Evolutionary conservation across 2,797 vertebrate genomes (phyloP).

Genomic region (Percopsis omiscomaycus): DNA sequence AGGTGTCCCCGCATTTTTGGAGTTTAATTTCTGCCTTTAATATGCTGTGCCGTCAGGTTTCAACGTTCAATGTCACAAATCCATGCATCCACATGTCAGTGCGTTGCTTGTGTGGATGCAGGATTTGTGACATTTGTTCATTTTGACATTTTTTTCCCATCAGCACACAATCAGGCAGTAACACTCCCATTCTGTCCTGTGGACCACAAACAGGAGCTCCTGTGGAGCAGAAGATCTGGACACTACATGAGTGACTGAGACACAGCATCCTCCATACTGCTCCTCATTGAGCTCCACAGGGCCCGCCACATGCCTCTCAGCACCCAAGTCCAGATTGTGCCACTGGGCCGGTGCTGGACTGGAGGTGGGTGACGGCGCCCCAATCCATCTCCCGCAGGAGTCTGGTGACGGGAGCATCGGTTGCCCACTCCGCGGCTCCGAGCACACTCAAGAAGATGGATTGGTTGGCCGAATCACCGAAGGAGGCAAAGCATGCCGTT

Average conservation of each 20-base stretch:
- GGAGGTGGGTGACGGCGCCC: slow-evolving; percentile 79
- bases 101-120: too few species aligned
- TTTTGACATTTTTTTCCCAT: too few species aligned
- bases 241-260: slow-evolving; percentile 75
- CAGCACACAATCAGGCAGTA: too few species aligned
- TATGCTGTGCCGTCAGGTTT: slow-evolving; percentile 34
- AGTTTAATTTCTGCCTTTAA: slow-evolving; percentile 56
- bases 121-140: slow-evolving; percentile 43
- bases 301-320: slow-evolving; percentile 69
- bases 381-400: slow-evolving; percentile 92
- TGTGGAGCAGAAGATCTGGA: slow-evolving; percentile 73
- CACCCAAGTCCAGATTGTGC: slow-evolving; percentile 79
- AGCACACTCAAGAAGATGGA: slow-evolving; percentile 86
- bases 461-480: slow-evolving; percentile 84
- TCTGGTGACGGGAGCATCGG: slow-evolving; percentile 84
- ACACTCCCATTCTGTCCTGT: slow-evolving; percentile 75
- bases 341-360: slow-evolving; percentile 80
- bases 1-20: slow-evolving; percentile 52
- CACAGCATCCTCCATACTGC: slow-evolving; percentile 67
- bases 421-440: slow-evolving; percentile 81
- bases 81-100: too few species aligned
- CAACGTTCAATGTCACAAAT: not conserved
- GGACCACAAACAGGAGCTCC: slow-evolving; percentile 76
- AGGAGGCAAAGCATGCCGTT: slow-evolving; percentile 85
- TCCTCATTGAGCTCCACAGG: slow-evolving; percentile 62